Evolutionary conservation across 2,888 invertebrate species (phyloP).

Genomic region (Drosophila anomalipes): DNA sequence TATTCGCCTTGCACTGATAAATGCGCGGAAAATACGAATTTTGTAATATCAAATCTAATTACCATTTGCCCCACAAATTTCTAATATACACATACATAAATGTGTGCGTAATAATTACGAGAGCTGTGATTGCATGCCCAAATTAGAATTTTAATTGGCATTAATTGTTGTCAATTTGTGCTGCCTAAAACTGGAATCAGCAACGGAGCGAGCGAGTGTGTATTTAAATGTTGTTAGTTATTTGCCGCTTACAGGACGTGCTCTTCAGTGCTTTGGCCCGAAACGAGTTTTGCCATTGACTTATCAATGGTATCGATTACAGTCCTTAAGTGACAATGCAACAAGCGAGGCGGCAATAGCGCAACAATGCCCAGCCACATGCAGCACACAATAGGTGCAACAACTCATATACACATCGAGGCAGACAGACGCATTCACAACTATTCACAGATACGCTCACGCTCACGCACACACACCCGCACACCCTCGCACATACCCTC

Average conservation of each 20-base stretch:
- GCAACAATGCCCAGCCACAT: slow-evolving; percentile 58
- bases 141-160: slow-evolving; percentile 72
- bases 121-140: slow-evolving; percentile 21
- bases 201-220: not conserved
- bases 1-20: slow-evolving; percentile 49
- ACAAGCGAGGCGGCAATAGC: slow-evolving; percentile 65
- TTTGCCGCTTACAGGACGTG: not conserved
- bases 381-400: slow-evolving; percentile 38
- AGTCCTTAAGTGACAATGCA: slow-evolving; percentile 67
- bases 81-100: slow-evolving; percentile 18
- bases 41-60: slow-evolving; percentile 70
- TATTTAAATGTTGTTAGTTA: not conserved
- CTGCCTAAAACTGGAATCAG: not conserved
- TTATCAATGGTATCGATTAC: slow-evolving; percentile 60
- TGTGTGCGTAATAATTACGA: slow-evolving; percentile 12
- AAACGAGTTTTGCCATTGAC: slow-evolving; percentile 49
- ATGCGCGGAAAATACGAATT: slow-evolving; percentile 36
- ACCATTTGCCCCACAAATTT: slow-evolving; percentile 62
- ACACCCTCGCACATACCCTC: not conserved
- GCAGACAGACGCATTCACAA: slow-evolving; percentile 20
- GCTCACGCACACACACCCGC: slow-evolving; percentile 1
- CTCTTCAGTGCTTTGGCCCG: slow-evolving; percentile 3
- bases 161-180: slow-evolving; percentile 55
- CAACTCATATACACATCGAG: slow-evolving; percentile 41
- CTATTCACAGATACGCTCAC: slow-evolving; percentile 24